Evolutionary conservation across 2,888 invertebrate genomes (phyloP).

Genomic region (Pterobdella sp.): DNA sequence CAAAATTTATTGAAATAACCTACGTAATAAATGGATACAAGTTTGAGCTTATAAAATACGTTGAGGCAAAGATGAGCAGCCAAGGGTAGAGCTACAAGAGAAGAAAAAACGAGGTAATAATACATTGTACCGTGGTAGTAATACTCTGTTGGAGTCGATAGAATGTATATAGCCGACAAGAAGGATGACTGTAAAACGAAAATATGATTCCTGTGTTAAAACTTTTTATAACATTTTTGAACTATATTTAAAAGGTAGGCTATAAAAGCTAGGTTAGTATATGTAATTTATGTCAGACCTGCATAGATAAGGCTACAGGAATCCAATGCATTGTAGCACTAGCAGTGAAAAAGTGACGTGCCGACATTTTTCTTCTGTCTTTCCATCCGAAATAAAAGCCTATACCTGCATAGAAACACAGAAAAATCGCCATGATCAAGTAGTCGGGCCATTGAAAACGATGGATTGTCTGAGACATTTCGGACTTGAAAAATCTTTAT

Average conservation of each 20-base stretch:
- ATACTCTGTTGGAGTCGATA: conserved; percentile 43
- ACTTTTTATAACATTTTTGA: neutral
- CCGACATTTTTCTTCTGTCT: conserved; percentile 35
- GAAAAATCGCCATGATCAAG: conserved; percentile 40
- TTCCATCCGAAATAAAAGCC: conserved; percentile 41
- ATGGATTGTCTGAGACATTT: neutral
- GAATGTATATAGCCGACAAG: conserved; percentile 43
- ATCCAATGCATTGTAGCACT: conserved; percentile 41
- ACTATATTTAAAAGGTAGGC: neutral
- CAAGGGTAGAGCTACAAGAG: conserved; percentile 65
- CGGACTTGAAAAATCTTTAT: too few relatives aligned
- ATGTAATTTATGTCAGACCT: too few relatives aligned
- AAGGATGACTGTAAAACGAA: conserved; percentile 37
- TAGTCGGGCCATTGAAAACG: conserved; percentile 43
- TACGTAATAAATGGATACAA: conserved; percentile 46
- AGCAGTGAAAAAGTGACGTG: conserved; percentile 41
- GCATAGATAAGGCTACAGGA: conserved; percentile 41
- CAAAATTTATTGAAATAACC: neutral
- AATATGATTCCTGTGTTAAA: neutral
- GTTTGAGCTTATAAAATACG: conserved; percentile 43
- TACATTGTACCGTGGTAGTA: conserved; percentile 73
- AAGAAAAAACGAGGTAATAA: conserved; percentile 56
- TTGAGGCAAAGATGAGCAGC: conserved; percentile 45
- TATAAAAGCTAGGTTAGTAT: neutral
- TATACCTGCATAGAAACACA: conserved; percentile 41